Percentiles rank a stretch among this genome's conserved stretches.
phyloP scores from a whole-genome alignment of 2,797 vertebrate species.

The Fringilla coelebs region DNA sequence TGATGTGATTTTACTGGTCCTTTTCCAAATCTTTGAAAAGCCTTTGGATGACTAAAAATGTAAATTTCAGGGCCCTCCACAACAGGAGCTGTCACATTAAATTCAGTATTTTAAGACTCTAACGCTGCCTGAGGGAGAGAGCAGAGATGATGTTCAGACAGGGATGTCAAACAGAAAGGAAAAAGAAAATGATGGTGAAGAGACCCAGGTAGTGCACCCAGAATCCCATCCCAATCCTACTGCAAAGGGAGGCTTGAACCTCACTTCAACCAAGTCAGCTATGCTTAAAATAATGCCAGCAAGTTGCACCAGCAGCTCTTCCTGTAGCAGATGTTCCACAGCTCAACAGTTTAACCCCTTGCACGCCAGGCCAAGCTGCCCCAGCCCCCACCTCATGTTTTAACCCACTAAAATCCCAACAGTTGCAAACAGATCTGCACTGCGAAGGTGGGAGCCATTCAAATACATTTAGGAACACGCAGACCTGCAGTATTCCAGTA shows the following conservation, averaged over 20 bases:
- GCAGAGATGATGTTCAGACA: conserved; percentile 4
- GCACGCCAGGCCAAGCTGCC: background rate
- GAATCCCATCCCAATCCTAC: background rate
- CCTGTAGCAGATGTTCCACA: background rate
- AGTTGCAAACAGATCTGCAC: background rate
- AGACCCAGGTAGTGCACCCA: background rate
- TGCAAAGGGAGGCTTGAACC: background rate
- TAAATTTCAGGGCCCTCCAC: background rate
- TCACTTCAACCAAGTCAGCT: background rate
- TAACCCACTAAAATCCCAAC: background rate
- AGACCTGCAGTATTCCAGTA: background rate
- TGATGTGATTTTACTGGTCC: background rate
- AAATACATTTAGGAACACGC: too few species aligned
- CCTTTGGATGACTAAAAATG: background rate
- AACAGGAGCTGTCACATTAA: conserved; percentile 30
- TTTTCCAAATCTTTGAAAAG: background rate
- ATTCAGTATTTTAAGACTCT: conserved; percentile 10
- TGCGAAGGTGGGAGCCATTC: fast-evolving
- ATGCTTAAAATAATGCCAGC: background rate
- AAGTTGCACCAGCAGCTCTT: background rate
- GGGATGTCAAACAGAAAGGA: conserved; percentile 6
- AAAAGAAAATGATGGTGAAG: background rate
- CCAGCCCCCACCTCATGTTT: fast-evolving
- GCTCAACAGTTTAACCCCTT: background rate
- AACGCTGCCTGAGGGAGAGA: background rate